Percentiles rank a stretch among this genome's conserved stretches.
phyloP scores from a whole-genome alignment of 2,113 vertebrate species.

The Spea multiplicata region DNA sequence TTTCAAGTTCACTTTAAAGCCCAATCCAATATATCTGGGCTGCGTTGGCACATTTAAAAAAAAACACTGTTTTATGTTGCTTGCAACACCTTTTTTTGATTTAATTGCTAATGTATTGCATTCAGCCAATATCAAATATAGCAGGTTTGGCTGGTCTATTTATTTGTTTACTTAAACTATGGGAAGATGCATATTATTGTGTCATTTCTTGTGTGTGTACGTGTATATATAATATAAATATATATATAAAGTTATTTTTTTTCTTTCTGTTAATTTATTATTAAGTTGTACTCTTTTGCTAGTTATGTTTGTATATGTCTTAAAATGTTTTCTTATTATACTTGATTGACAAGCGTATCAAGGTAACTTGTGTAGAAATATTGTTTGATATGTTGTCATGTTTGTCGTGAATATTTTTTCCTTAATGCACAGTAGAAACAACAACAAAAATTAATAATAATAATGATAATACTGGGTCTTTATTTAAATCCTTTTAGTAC shows the following conservation, averaged over 20 bases:
- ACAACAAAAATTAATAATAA: slow-evolving; percentile 65
- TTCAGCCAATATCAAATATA: slow-evolving; percentile 99
- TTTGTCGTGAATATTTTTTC: slow-evolving; percentile 96
- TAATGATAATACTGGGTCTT: slow-evolving; percentile 75
- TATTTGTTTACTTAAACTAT: slow-evolving; percentile 99
- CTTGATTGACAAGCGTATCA: slow-evolving; percentile 90
- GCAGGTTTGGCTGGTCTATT: slow-evolving; percentile 99
- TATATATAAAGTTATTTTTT: slow-evolving; percentile 99
- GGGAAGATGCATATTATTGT: slow-evolving; percentile 97
- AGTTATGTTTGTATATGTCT: slow-evolving; percentile 99
- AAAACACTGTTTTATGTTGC: slow-evolving; percentile 92
- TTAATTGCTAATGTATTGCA: slow-evolving; percentile 98
- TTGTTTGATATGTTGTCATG: slow-evolving; percentile 99
- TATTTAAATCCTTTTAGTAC: slow-evolving; percentile 73
- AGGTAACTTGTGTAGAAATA: slow-evolving; percentile 99
- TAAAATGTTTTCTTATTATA: slow-evolving; percentile 99
- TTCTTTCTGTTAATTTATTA: slow-evolving; percentile 98
- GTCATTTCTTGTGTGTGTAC: slow-evolving; percentile 95
- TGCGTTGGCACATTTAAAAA: slow-evolving; percentile 80
- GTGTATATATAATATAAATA: slow-evolving; percentile 92
- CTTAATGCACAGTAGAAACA: slow-evolving; percentile 84
- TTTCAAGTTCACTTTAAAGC: slow-evolving; percentile 80
- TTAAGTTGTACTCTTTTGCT: slow-evolving; percentile 96
- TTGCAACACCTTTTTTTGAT: slow-evolving; percentile 83
- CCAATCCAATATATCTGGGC: slow-evolving; percentile 80